These are phyloP conservation scores for Tachina grossa DNA, from an alignment of 2,888 invertebrate genomes.

Conservation along the genomic window DNA sequence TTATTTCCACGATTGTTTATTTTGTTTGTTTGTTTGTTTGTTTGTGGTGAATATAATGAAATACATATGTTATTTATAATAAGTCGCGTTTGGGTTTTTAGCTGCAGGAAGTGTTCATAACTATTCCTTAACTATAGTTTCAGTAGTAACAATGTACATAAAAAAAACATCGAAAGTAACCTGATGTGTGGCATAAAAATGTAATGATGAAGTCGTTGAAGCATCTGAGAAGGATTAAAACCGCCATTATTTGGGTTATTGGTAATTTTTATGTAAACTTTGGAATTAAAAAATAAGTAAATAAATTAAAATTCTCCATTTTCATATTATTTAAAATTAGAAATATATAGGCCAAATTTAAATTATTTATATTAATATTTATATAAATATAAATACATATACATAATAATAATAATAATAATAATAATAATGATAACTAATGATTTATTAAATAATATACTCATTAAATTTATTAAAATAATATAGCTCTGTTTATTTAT, in stretches of 20 bases:
- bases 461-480: background rate
- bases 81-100: slow-evolving; percentile 80
- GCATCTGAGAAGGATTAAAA: slow-evolving; percentile 33
- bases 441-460: too few species aligned
- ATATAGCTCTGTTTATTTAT: background rate
- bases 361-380: too few species aligned
- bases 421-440: too few species aligned
- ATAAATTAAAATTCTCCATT: too few species aligned
- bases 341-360: too few species aligned
- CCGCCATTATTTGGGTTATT: slow-evolving; percentile 55
- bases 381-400: too few species aligned
- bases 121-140: slow-evolving; percentile 82
- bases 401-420: too few species aligned
- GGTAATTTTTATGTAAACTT: slow-evolving; percentile 54
- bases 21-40: slow-evolving; percentile 15
- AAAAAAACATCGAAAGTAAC: slow-evolving; percentile 37
- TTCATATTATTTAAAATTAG: too few species aligned
- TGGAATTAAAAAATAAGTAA: background rate
- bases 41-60: slow-evolving; percentile 58
- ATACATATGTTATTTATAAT: slow-evolving; percentile 24
- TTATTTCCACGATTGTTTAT: background rate
- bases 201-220: slow-evolving; percentile 55
- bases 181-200: slow-evolving; percentile 43
- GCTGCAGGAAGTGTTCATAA: slow-evolving; percentile 82
- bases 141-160: slow-evolving; percentile 71